phyloP scores from a whole-genome alignment of 2,797 vertebrate species.

The Pseudomugil gertrudae region DNA sequence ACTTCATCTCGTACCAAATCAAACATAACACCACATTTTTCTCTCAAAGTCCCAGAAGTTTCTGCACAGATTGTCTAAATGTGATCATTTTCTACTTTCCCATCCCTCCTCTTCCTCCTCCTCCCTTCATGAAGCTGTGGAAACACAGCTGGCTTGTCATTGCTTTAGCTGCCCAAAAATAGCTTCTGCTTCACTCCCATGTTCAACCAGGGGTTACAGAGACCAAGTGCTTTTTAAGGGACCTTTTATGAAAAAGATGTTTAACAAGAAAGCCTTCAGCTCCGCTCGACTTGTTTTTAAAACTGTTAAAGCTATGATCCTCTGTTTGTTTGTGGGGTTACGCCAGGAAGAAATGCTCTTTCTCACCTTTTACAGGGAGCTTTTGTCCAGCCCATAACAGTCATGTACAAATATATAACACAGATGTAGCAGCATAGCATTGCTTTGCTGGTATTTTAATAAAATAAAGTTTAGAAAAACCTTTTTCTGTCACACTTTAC shows the following conservation, averaged over 20 bases:
- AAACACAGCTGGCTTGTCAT: constrained; percentile 75
- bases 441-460: neutral
- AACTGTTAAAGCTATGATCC: constrained; percentile 43
- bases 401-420: constrained; percentile 35
- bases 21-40: constrained; percentile 29
- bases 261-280: constrained; percentile 14
- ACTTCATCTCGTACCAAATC: neutral
- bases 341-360: constrained; percentile 52
- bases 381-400: constrained; percentile 54
- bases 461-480: neutral
- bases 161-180: constrained; percentile 65
- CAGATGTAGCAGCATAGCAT: neutral
- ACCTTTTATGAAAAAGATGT: neutral
- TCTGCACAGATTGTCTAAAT: constrained; percentile 40
- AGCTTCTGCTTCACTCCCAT: constrained; percentile 47
- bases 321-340: constrained; percentile 65
- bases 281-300: constrained; percentile 19
- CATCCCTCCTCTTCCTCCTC: constrained; percentile 26
- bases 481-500: neutral
- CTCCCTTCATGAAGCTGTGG: constrained; percentile 60
- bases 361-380: constrained; percentile 49
- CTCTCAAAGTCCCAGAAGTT: constrained; percentile 21
- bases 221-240: constrained; percentile 46
- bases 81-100: constrained; percentile 43
- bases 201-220: constrained; percentile 39